phyloP scores from a whole-genome alignment of 2,113 vertebrate species.

The Sclerurus mexicanus region DNA sequence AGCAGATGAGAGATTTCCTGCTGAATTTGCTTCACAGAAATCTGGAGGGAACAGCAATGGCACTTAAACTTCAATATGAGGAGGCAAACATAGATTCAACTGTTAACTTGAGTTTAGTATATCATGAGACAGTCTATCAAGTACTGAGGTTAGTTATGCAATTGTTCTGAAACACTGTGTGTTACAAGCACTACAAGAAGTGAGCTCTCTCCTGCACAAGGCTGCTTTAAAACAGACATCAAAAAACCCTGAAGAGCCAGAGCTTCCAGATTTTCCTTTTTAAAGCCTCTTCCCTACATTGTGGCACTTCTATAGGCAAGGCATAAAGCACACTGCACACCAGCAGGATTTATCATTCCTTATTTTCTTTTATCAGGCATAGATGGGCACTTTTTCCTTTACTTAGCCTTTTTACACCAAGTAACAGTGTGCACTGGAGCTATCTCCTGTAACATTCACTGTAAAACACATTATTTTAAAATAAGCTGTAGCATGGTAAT shows the following conservation, averaged over 20 bases:
- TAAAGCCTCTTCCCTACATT: not conserved
- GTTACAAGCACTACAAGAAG: not conserved
- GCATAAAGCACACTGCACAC: not conserved
- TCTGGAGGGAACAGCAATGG: not conserved
- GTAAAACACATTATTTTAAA: not conserved
- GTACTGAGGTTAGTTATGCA: not conserved
- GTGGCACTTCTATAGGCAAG: not conserved
- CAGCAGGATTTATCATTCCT: not conserved
- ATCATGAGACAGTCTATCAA: not conserved
- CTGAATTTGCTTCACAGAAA: not conserved
- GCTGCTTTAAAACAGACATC: not conserved
- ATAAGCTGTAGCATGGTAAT: not conserved
- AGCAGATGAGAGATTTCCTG: not conserved
- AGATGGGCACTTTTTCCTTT: not conserved
- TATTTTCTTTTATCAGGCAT: not conserved
- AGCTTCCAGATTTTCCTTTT: not conserved
- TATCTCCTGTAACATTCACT: not conserved
- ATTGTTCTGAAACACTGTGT: not conserved
- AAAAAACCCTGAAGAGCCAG: not conserved
- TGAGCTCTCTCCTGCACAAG: not conserved
- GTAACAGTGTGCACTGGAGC: not conserved
- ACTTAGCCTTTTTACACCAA: not conserved
- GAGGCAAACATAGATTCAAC: not conserved
- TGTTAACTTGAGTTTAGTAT: not conserved
- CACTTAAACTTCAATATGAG: rapidly evolving